These are phyloP conservation scores for Tragelaphus imberbis DNA, from an alignment of 2,113 vertebrate genomes.

Conservation along the genomic window DNA sequence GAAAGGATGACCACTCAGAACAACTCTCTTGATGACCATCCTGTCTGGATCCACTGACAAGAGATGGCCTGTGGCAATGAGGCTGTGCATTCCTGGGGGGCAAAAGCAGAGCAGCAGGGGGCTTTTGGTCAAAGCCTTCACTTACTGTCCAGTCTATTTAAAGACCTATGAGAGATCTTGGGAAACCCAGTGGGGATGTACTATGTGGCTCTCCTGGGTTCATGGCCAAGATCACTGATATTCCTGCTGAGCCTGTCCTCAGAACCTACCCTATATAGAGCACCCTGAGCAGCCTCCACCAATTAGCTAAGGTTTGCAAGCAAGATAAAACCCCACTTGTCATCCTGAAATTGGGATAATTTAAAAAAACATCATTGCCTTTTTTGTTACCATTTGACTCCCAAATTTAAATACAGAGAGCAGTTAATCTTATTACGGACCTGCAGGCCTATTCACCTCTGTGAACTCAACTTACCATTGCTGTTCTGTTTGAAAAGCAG, in stretches of 20 bases:
- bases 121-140: not conserved
- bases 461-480: constrained; percentile 83
- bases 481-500: constrained; percentile 91
- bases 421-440: not conserved
- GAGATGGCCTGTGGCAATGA: constrained; percentile 92
- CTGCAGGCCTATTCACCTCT: not conserved
- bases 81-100: constrained; percentile 87
- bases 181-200: not conserved
- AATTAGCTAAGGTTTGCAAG: not conserved
- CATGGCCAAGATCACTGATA: constrained; percentile 7
- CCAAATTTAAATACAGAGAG: not conserved
- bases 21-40: constrained; percentile 91
- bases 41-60: constrained; percentile 91
- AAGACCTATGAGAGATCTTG: not conserved
- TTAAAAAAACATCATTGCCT: constrained; percentile 2
- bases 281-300: not conserved
- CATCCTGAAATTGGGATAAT: not conserved
- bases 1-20: constrained; percentile 96
- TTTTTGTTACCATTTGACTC: not conserved
- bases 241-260: not conserved
- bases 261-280: not conserved
- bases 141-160: not conserved
- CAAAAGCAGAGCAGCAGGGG: not conserved
- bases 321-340: not conserved
- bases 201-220: not conserved